Base-by-base conservation (phyloP, 2,888 invertebrate species). In the Nymphalis c-album region DNA sequence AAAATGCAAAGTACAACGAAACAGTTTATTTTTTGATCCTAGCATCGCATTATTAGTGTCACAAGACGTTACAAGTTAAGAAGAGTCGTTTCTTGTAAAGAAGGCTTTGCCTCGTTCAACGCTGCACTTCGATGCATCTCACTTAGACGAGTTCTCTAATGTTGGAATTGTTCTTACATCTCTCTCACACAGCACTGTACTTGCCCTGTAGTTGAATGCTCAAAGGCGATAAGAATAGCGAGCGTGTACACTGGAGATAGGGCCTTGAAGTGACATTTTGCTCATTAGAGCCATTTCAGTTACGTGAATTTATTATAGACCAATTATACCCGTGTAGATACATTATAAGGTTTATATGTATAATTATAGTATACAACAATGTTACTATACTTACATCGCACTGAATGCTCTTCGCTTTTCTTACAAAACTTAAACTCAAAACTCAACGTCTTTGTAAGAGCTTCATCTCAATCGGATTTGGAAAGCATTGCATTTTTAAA, bases 211-310 rank as follows among this genome's bases (percentile, higher is more conserved):
- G 50, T 50, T 50, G 50, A 50, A 13, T 50, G 18, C 18, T 50
- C 18, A 50, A 22, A 16, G 26, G 13, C 40, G 40, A 40, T 40
- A 13, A 40, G 40, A 13, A 40, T 40, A 16, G 20, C 16, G 31
- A 22, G 26, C 8, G 26, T 55, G n/a, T 55, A 31, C n/a, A 53
- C 17, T 8, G 26, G 53, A 55, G 53, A n/a, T 31, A 31, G 31
- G 17, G n/a, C 17, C 17, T 40, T 40, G 13, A n/a, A n/a, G 35
- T 48, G 60, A 60, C 60, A 31, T 18, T 55, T 55, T 31, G 20
- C 53, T 63, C 55, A 55, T 63, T 59, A 50, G 18, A 18, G 10
- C 20, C 48, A 48, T 26, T 48, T 26, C 60, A 48, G 40, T 64
- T 35, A 22, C 20, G 35, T 48, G 20, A 58, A 59, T 45, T 48